Evolutionary conservation across 2,113 vertebrate species (phyloP).

Genomic region (Procapra przewalskii): DNA sequence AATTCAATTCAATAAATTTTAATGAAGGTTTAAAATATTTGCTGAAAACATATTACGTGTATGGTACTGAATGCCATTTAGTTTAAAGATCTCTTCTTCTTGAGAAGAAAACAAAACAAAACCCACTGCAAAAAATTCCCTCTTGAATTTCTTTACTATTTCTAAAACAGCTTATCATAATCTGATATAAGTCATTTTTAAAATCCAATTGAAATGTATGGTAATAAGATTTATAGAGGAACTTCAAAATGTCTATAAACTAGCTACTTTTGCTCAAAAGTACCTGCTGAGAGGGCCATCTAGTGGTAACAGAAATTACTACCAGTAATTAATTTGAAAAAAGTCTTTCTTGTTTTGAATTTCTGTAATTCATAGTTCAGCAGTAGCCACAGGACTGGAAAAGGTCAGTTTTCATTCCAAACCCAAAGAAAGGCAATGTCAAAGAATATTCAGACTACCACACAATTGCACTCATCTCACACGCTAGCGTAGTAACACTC

Average conservation of each 20-base stretch:
- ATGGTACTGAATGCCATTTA: not conserved
- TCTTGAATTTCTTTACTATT: not conserved
- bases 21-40: not conserved
- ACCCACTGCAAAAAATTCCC: not conserved
- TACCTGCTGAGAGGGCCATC: conserved; percentile 32
- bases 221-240: not conserved
- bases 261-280: not conserved
- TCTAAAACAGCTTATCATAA: not conserved
- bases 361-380: not conserved
- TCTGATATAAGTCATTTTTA: not conserved
- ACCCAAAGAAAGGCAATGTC: not conserved
- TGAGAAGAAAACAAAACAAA: not conserved
- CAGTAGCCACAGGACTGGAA: not conserved
- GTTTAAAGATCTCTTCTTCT: not conserved
- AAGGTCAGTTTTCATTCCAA: not conserved
- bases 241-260: not conserved
- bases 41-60: not conserved
- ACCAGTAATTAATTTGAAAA: conserved; percentile 5
- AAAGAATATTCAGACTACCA: not conserved
- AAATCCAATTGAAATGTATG: not conserved
- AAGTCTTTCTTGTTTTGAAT: not conserved
- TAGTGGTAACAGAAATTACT: conserved; percentile 46
- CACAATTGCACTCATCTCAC: not conserved
- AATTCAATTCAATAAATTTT: conserved; percentile 1
- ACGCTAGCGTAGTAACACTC: not conserved